phyloP scores from a whole-genome alignment of 2,113 vertebrate genomes.

The Dolichotis patagonum region DNA sequence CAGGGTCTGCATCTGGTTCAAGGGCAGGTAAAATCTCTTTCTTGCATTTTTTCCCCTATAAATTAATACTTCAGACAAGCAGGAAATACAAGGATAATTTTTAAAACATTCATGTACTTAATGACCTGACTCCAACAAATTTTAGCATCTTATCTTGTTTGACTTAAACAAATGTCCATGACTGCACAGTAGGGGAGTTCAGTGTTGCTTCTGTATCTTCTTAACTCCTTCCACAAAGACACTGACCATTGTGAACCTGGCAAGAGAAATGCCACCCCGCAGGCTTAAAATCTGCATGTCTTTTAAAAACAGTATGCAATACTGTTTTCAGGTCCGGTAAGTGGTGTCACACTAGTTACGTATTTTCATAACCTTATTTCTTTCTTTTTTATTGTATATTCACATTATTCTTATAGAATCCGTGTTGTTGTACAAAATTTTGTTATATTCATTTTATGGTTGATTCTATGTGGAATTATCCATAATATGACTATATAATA shows the following conservation, averaged over 20 bases:
- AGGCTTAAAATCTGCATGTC: neutral
- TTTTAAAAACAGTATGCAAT: neutral
- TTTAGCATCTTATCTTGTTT: conserved; percentile 21
- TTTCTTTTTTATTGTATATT: neutral
- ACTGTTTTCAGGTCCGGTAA: neutral
- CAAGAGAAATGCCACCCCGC: conserved; percentile 3
- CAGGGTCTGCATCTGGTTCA: neutral
- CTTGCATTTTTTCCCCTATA: neutral
- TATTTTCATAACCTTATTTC: neutral
- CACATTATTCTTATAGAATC: neutral
- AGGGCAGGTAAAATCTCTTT: neutral
- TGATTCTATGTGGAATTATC: neutral
- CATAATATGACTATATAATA: neutral
- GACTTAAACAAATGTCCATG: neutral
- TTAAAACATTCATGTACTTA: neutral
- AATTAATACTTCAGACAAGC: neutral
- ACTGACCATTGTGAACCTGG: neutral
- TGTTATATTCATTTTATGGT: neutral
- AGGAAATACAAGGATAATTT: neutral
- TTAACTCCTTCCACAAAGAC: neutral
- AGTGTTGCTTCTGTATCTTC: neutral
- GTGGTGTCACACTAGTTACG: neutral
- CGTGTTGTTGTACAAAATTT: neutral
- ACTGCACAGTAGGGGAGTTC: neutral
- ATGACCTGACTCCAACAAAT: neutral